Conservation (phyloP, 2,888 invertebrate genomes). For the Callyntrura sp. region DNA sequence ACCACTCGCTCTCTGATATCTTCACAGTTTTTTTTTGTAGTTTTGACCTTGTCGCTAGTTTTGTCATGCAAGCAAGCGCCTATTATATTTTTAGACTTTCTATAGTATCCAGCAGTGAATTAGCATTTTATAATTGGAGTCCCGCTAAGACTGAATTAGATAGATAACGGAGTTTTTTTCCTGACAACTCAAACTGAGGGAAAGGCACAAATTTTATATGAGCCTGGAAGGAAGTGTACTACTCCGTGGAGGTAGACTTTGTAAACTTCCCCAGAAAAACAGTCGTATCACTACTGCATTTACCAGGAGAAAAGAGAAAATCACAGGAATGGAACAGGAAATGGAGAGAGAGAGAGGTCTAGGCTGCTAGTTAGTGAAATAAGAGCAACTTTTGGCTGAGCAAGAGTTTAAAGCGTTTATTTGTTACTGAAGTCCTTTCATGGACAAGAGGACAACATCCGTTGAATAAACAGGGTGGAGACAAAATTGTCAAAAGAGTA, state of each 20-base stretch:
- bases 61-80: too few species aligned
- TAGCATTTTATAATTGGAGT: slow-evolving; percentile 2
- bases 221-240: too few species aligned
- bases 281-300: too few species aligned
- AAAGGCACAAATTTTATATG: too few species aligned
- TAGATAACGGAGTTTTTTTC: too few species aligned
- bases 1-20: background rate
- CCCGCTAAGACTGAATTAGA: background rate
- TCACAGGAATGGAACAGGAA: too few species aligned
- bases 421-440: background rate
- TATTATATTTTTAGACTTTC: background rate
- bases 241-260: too few species aligned
- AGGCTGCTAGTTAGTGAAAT: background rate
- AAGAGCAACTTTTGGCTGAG: background rate
- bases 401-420: background rate
- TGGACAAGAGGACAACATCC: background rate
- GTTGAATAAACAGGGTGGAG: slow-evolving; percentile 3
- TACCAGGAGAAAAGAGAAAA: too few species aligned
- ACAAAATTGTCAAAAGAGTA: background rate
- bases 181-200: too few species aligned
- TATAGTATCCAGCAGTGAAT: slow-evolving; percentile 1
- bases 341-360: too few species aligned
- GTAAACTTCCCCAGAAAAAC: too few species aligned
- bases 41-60: background rate
- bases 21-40: background rate